Conservation (phyloP, 2,888 invertebrate species). For the Lasius platythorax region DNA sequence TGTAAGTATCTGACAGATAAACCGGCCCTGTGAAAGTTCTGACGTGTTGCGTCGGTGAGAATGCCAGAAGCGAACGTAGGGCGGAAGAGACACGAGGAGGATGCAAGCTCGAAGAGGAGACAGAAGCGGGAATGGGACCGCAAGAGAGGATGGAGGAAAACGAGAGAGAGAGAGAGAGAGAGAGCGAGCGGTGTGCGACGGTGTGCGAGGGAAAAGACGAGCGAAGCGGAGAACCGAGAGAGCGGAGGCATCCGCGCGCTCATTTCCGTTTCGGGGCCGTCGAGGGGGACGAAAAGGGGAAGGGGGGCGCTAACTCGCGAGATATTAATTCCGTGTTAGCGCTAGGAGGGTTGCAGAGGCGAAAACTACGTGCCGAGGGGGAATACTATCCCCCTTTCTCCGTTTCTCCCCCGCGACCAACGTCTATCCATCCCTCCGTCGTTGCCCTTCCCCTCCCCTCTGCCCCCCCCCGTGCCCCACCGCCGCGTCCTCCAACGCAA, state of each 20-base stretch:
- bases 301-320: slow-evolving; percentile 84
- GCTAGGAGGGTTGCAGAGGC: slow-evolving; percentile 83
- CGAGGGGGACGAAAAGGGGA: slow-evolving; percentile 76
- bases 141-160: slow-evolving; percentile 53
- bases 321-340: slow-evolving; percentile 86
- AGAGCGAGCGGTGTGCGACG: slow-evolving; percentile 46
- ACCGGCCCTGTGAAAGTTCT: slow-evolving; percentile 49
- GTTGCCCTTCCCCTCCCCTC: slow-evolving; percentile 30
- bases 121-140: slow-evolving; percentile 52
- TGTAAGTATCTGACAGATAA: slow-evolving; percentile 63
- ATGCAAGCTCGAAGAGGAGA: slow-evolving; percentile 52
- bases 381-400: slow-evolving; percentile 51
- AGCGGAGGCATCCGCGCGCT: slow-evolving; percentile 85
- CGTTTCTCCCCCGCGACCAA: slow-evolving; percentile 54
- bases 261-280: slow-evolving; percentile 84
- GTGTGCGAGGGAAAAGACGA: slow-evolving; percentile 64
- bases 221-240: slow-evolving; percentile 71
- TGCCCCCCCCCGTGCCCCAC: slow-evolving; percentile 22
- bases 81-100: slow-evolving; percentile 37
- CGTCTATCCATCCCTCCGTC: slow-evolving; percentile 41
- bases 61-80: slow-evolving; percentile 43
- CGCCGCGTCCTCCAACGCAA: slow-evolving; percentile 56
- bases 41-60: slow-evolving; percentile 65
- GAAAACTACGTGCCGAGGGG: slow-evolving; percentile 82
- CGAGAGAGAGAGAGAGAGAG: slow-evolving; percentile 13